Base-by-base conservation (phyloP, 2,113 vertebrate species). In the Antidorcas marsupialis region DNA sequence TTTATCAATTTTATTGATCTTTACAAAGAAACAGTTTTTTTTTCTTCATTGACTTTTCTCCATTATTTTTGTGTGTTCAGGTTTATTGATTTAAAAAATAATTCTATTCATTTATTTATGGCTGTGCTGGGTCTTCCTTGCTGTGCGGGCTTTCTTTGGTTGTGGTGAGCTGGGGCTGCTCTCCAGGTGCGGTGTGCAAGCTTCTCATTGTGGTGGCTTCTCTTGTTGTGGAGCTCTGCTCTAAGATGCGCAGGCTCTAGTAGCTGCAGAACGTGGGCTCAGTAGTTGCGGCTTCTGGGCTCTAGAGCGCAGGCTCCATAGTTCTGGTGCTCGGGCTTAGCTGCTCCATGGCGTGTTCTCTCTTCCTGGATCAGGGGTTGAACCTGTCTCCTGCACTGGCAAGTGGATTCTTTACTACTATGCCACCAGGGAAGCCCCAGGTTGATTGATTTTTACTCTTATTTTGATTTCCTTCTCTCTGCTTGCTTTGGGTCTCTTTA, bases 401-500 rank as follows among this genome's bases (percentile, higher is more conserved):
- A 43, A 43, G 71, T 27, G 71, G 6, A 43, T 43, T 43, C 39
- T 14, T 76, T 27, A 43, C 23, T 76, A 14, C 71, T 43, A 0
- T 27, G 71, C 23, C 39, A 43, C 23, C 71, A 43, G 21, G 71
- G 23, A 27, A 43, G 14, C 23, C 12, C 71, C 12, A 36, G 74
- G 52, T 92, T 94, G 47, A 94, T 71, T 79, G 50, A 78, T 71
- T 87, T 84, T 83, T 36, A 62, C 3, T 52, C 60, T 78, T 39
- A 81, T 47, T 53, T 39, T 47, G 84, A 19, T 83, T 45, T 79
- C 36, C 3, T 90, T 91, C 30, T 33, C 74, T 76, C 36, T 94
- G 3, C 11, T 64, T 92, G 33, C 9, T 89, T 90, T 78, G 50
- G 64, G 55, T 62, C 84, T 95, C 79, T 95, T 91, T 91, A 93